Evolutionary conservation across 64 coral and sea anemone genomes (phyloP).

Genomic region (Hydrozoanthus tunicans): DNA sequence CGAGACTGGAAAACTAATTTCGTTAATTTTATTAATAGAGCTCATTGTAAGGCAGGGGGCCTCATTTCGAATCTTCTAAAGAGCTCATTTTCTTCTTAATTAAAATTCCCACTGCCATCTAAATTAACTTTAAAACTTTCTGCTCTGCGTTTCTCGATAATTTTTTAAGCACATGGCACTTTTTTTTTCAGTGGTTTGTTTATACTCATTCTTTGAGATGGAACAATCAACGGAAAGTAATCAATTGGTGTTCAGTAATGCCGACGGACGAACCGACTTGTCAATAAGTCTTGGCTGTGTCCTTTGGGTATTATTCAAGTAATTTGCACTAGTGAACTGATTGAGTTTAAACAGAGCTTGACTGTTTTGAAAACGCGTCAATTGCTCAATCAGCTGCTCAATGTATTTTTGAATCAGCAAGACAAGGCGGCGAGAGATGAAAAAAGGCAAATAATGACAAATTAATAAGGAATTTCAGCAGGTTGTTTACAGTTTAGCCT

Average conservation of each 20-base stretch:
- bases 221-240: neutral
- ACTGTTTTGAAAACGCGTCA: neutral
- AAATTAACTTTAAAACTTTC: conserved; percentile 20
- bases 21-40: conserved; percentile 45
- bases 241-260: neutral
- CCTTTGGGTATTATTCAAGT: neutral
- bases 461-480: neutral
- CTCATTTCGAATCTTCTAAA: conserved; percentile 26
- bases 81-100: conserved; percentile 41
- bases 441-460: neutral
- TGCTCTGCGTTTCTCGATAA: conserved; percentile 2
- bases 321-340: neutral
- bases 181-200: neutral
- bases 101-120: conserved; percentile 54
- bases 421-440: neutral
- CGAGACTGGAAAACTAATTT: conserved; percentile 52
- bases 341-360: conserved; percentile 19
- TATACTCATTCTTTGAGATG: neutral
- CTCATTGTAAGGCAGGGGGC: conserved; percentile 55
- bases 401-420: neutral
- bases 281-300: neutral
- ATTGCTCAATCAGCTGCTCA: neutral
- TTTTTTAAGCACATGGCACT: conserved; percentile 29
- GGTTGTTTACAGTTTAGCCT: neutral
- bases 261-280: neutral